Base-by-base conservation (phyloP, 2,888 invertebrate species). In the Chrysomela aeneicollis region DNA sequence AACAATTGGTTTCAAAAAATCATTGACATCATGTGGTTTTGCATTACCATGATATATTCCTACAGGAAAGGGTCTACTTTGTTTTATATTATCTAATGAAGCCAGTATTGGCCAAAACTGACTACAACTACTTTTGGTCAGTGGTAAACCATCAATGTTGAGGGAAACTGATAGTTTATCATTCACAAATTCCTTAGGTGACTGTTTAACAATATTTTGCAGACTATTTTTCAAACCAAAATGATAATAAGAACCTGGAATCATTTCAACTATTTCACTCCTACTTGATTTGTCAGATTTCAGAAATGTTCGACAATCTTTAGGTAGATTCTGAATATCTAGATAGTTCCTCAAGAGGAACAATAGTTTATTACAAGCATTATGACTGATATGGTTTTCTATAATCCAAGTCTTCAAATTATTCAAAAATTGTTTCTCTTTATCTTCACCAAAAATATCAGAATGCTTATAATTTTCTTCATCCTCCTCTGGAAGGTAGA, bases 51-150 rank as follows among this genome's bases (percentile, higher is more conserved):
- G 67, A 53, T 55, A 71, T 26, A 69, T 32, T 9, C 62, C 68
- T n/a, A 62, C 46, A 12, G 51, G 46, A 49, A 65, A 62, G 1
- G 61, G 61, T 10, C 37, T 5, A 52, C 59, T 54, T 30, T 64
- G 42, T 26, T 52, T 21, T 22, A 42, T 10, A 32, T 59, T 62
- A 10, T 53, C 35, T 12, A 60, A 15, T 50, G 35, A 30, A 12
- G 42, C 68, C 42, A 73, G 65, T 55, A 75, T 68, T 32, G 72
- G 75, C 71, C 73, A 75, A 68, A 74, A 71, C 63, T 73, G 70
- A 15, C 70, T 70, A 60, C 52, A 19, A 10, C 69, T 68, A 59
- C 71, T 70, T 60, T 73, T 70, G 46, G 65, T 58, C 18, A 72
- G 37, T 19, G 73, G 70, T 57, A 73, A 51, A 18, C 75, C 72